These are phyloP conservation scores for Pinna nobilis DNA, from an alignment of 1,140 invertebrate genomes.

Conservation along the genomic window DNA sequence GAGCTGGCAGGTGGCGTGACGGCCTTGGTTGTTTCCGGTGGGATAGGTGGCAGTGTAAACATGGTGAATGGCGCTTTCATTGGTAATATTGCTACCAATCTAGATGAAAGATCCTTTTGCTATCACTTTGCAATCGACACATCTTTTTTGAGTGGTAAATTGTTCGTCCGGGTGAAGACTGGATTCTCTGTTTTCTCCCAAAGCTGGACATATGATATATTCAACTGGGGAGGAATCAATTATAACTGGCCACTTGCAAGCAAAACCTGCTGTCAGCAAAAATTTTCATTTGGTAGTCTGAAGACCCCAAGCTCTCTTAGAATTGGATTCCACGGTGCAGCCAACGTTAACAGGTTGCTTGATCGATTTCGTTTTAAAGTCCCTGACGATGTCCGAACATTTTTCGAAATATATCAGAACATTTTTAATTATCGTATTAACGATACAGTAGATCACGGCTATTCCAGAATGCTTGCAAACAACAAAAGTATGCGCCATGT, in stretches of 20 bases:
- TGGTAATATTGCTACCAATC: not conserved
- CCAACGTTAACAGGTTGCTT: not conserved
- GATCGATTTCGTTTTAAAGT: not conserved
- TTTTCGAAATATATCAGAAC: too few species aligned
- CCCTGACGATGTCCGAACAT: too few species aligned
- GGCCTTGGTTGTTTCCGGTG: not conserved
- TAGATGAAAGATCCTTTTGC: not conserved
- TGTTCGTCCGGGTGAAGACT: not conserved
- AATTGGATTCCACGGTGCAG: not conserved
- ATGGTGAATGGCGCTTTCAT: not conserved
- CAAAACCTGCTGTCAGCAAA: not conserved
- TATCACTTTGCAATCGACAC: not conserved
- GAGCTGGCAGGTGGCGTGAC: not conserved
- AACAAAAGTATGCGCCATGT: too few species aligned
- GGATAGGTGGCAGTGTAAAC: not conserved
- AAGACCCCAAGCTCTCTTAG: not conserved
- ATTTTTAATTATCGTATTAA: too few species aligned
- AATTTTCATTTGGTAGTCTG: not conserved
- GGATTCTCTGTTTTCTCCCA: not conserved
- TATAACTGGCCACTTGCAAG: not conserved
- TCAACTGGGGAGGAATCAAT: not conserved
- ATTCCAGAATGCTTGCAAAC: too few species aligned
- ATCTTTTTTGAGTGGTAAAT: not conserved
- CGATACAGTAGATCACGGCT: too few species aligned
- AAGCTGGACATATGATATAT: not conserved